These are phyloP conservation scores for Lasiurus borealis DNA, from an alignment of 2,113 vertebrate species.

Conservation along the genomic window DNA sequence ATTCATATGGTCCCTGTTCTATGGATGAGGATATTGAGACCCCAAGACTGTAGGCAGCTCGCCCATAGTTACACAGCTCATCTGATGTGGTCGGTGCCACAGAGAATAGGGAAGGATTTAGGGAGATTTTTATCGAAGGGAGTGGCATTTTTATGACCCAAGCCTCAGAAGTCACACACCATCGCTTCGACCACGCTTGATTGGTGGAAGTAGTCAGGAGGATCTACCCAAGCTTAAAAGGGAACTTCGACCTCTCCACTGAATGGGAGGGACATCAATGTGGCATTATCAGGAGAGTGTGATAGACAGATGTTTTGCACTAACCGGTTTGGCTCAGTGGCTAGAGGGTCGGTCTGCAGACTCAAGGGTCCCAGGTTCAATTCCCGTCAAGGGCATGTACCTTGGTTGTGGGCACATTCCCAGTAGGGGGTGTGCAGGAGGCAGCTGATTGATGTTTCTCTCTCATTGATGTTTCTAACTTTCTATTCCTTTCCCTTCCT, in stretches of 20 bases:
- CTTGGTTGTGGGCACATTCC: too few species aligned
- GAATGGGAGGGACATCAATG: neutral
- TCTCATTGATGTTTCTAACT: too few species aligned
- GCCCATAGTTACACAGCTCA: neutral
- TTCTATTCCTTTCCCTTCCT: too few species aligned
- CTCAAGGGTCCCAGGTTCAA: too few species aligned
- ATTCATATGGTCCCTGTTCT: neutral
- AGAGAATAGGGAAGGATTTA: too few species aligned
- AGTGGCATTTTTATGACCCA: neutral
- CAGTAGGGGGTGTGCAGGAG: too few species aligned
- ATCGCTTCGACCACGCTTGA: neutral
- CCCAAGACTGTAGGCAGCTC: neutral
- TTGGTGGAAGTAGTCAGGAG: neutral
- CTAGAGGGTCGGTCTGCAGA: too few species aligned
- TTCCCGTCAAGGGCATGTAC: too few species aligned
- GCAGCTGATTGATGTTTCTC: too few species aligned
- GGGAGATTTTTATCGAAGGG: neutral
- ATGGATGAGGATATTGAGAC: neutral
- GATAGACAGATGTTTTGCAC: neutral
- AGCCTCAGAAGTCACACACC: neutral
- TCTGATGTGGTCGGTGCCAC: neutral
- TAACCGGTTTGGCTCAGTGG: too few species aligned
- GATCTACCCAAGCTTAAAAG: neutral
- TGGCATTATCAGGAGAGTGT: neutral
- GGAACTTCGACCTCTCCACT: neutral